Percentiles rank a stretch among this genome's conserved stretches.
Evolutionary conservation across 1,140 invertebrate species (phyloP).

Genomic region (Planococcus citri): DNA sequence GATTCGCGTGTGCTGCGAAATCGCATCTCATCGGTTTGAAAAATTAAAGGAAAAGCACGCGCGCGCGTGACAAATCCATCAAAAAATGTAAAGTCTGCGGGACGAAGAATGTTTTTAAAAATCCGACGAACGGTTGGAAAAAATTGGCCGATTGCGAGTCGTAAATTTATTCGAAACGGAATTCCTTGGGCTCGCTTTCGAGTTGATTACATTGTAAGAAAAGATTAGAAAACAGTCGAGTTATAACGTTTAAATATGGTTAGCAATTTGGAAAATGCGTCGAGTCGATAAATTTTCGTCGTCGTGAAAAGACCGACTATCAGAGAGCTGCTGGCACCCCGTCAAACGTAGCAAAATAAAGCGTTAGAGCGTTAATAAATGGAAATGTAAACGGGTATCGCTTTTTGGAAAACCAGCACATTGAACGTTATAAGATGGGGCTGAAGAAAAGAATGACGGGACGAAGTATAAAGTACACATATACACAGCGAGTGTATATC

Average conservation of each 20-base stretch:
- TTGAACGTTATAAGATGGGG: too few relatives aligned
- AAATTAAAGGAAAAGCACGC: too few relatives aligned
- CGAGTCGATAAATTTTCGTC: constrained; percentile 17
- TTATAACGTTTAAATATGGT: constrained; percentile 4
- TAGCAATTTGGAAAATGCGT: constrained; percentile 10
- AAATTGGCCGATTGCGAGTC: not conserved
- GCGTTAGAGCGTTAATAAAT: constrained; percentile 19
- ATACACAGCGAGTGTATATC: not conserved
- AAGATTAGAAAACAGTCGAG: not conserved
- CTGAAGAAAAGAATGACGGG: too few relatives aligned
- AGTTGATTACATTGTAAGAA: not conserved
- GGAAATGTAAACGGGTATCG: constrained; percentile 17
- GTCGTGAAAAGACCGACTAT: not conserved
- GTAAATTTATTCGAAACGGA: not conserved
- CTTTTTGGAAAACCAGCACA: not conserved
- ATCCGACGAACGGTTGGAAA: not conserved
- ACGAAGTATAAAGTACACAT: too few relatives aligned
- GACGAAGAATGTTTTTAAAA: not conserved
- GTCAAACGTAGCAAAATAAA: too few relatives aligned
- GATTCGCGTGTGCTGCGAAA: too few relatives aligned
- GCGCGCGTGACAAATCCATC: not conserved
- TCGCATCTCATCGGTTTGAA: too few relatives aligned
- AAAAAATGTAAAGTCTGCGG: too few relatives aligned
- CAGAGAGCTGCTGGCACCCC: not conserved
- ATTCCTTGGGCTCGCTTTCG: not conserved